These are phyloP conservation scores for Himalopsyche anomala DNA, from an alignment of 2,888 invertebrate species.

Conservation along the genomic window DNA sequence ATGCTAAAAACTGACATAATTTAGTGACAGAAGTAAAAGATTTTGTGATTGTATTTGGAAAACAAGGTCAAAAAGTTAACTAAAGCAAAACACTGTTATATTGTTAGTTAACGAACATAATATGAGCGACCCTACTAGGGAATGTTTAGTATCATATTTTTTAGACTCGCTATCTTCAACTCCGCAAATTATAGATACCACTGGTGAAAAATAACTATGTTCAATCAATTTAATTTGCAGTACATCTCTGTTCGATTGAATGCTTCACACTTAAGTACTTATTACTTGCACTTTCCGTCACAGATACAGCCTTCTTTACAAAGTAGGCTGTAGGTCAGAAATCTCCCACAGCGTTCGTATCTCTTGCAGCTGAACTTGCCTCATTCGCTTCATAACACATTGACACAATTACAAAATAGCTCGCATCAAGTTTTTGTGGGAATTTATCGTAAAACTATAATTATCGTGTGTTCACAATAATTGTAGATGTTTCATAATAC, in stretches of 20 bases:
- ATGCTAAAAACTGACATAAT: no score
- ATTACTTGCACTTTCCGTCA: neutral
- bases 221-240: neutral
- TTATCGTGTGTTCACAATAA: no score
- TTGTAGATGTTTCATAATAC: no score
- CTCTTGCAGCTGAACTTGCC: neutral
- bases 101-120: no score
- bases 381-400: conserved; percentile 6
- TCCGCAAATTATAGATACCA: no score
- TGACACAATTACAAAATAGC: neutral
- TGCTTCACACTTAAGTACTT: neutral
- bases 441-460: neutral
- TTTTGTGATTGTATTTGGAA: no score
- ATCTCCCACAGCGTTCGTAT: neutral
- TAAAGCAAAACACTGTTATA: no score
- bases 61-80: no score
- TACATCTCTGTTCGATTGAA: neutral
- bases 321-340: conserved; percentile 12
- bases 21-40: no score
- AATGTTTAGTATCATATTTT: no score
- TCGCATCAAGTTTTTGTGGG: neutral
- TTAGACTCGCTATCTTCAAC: no score
- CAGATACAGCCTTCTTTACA: neutral
- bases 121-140: no score
- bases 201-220: neutral